Evolutionary conservation across 1,140 invertebrate species (phyloP).

Genomic region (Pachyrhynchus sulphureomaculatus): DNA sequence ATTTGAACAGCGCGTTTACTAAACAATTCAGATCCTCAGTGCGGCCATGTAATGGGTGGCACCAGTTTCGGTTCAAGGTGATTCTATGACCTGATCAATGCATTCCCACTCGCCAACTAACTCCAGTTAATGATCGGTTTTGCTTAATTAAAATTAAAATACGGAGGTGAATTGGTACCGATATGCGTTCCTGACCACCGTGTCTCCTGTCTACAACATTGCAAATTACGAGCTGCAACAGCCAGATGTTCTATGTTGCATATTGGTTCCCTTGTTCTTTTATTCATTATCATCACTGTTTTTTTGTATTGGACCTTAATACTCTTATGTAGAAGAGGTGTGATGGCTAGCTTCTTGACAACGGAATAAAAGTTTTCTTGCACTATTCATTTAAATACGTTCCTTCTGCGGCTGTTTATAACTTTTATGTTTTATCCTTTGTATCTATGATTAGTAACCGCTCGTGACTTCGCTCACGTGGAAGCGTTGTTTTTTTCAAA

Average conservation of each 20-base stretch:
- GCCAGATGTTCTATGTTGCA: conserved; percentile 16
- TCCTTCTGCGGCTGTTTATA: background rate
- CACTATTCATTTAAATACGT: background rate
- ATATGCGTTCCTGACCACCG: conserved; percentile 27
- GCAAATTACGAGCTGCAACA: conserved; percentile 23
- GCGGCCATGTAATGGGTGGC: conserved; percentile 27
- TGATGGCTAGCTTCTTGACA: background rate
- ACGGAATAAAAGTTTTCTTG: background rate
- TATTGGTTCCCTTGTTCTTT: conserved; percentile 18
- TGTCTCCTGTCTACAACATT: conserved; percentile 7
- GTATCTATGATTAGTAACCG: too few species aligned
- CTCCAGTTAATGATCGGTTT: conserved; percentile 31
- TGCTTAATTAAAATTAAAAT: conserved; percentile 35
- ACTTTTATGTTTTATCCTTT: too few species aligned
- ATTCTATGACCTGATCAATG: conserved; percentile 30
- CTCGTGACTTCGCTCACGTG: too few species aligned
- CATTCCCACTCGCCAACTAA: conserved; percentile 24
- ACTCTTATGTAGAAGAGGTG: too few species aligned
- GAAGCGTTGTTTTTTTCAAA: too few species aligned
- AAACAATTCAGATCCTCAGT: conserved; percentile 24
- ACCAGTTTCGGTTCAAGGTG: conserved; percentile 26
- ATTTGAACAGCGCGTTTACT: conserved; percentile 14
- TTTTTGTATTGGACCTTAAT: background rate
- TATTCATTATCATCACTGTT: background rate
- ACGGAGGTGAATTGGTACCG: conserved; percentile 22